Evolutionary conservation across 2,113 vertebrate species (phyloP), one percentile per base, ranked within the genome.

Genomic region (Boulengerochromis microlepis): DNA sequence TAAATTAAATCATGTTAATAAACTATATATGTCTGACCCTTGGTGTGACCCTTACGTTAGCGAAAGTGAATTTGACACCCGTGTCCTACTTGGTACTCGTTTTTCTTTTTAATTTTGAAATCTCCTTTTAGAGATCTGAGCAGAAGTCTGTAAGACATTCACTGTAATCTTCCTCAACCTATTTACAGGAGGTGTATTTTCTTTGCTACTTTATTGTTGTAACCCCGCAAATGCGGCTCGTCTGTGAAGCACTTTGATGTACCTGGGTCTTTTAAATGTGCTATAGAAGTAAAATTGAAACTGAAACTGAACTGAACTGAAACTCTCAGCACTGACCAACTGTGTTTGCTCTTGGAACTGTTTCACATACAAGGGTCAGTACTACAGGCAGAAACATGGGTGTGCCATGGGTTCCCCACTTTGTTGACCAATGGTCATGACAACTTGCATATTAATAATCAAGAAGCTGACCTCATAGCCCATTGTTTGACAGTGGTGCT

Each of bases 201-300:
- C 53, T 54, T 54, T 54, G n/a, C 53, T 54, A 24, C n/a, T 54
- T 54, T 54, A 54, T 54, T 54, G 53, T 54, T 54, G n/a, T 54
- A 54, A 24, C 3, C 3, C 10, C 3, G 1, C 53, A 22, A 2
- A 7, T 54, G 53, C 2, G 6, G 53, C n/a, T 54, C n/a, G 0
- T 54, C 53, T 24, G n/a, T 54, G n/a, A 54, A 54, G 53, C 53
- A 54, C 53, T 4, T 54, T 54, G 53, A 54, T 54, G n/a, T 54
- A 54, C n/a, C 53, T 54, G 0, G 2, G 3, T 54, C n/a, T 54
- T 24, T 54, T 24, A 54, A 50, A 50, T 50, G 16, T 50, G 47
- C 47, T 50, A 50, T 19, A 50, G 47, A 50, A 50, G 47, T 50
- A 50, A 50, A 18, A 50, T 50, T 50, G 1, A 50, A 50, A 19